Base-by-base conservation (phyloP, 2,797 vertebrate species). In the Podargus strigoides region DNA sequence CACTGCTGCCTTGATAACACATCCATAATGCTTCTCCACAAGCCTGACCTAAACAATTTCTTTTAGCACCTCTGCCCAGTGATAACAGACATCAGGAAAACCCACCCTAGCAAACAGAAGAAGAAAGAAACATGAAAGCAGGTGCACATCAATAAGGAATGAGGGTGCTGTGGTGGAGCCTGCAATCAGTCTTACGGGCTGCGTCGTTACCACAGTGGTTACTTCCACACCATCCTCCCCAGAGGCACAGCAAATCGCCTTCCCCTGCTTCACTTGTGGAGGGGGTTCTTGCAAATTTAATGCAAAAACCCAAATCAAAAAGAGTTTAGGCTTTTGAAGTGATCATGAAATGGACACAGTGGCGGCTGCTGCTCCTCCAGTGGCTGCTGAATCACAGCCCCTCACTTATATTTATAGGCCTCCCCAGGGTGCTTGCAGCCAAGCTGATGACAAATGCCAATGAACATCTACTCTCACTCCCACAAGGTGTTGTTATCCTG, bases 401-500 rank as follows among this genome's bases (percentile, higher is more conserved):
- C 76, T 89, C 81, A 36, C 72, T 93, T 94, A 93, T 92, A 93
- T 92, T 96, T 75, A 91, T 50, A 85, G 87, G 68, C 41, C 32
- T 94, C 59, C 87, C 87, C 50, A 47, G 93, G 77, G 93, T 52
- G 55, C 67, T 63, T 4, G 47, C 52, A 39, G 90, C 63, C 0
- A 1, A 96, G 78, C 3, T 0, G 3, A 75, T 80, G 67, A 85
- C 68, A 95, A 96, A 84, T 66, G 49, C 70, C 87, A 81, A 3
- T 4, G 87, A 94, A 68, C 74, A 77, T 74, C 80, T 75, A 81
- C 90, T 64, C 56, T 88, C 64, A 81, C 12, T 42, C 70, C 87
- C 79, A 84, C 55, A 23, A 94, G 82, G 85, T 87, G 82, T 46
- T 89, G 85, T 70, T 89, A 59, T 62, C 79, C 85, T 69, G 92